Evolutionary conservation across 2,113 vertebrate species (phyloP), one percentile per base, ranked within the genome.

Genomic region (Notiomystis cincta): DNA sequence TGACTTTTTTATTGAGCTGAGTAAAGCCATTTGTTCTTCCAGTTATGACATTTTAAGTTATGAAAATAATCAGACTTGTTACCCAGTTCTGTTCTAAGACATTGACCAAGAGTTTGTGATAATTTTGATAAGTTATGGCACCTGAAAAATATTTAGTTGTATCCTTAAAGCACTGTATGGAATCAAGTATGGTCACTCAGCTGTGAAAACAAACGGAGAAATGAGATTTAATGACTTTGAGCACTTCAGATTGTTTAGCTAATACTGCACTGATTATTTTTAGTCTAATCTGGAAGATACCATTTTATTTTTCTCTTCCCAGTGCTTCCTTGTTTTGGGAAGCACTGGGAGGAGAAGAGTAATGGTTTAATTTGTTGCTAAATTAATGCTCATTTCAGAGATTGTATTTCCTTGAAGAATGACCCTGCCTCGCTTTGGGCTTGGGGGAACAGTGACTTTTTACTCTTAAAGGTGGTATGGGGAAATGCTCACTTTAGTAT

Each of bases 191-290:
- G 31, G 42, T 23, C 76, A 44, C 45, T 94, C 94, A 93, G 80
- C 73, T 92, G 71, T 85, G 87, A 85, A 96, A 94, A 96, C 83
- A 94, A 69, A 87, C 51, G 7, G 44, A 87, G 53, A 82, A 87
- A 79, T 82, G 40, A 89, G 28, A 28, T 69, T 45, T 77, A 80
- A 73, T 85, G 66, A 37, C 71, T 77, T 89, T 10, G 91, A 87
- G 61, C 48, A n/a, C 87, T 80, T 79, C 54, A 70, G 44, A 48
- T 90, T 84, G 28, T 82, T 93, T 78, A 64, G 67, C 31, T 92
- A 87, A 90, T 81, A 27, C n/a, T 53, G 27, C 48, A 48, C 28
- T 81, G 72, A 67, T 78, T 83, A 56, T 78, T 94, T 95, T 83
- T 76, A 86, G 56, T 81, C 53, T 50, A 19, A 67, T 64, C 35